Conservation (phyloP, 2,888 invertebrate species). For the Eupithecia centaureata region DNA sequence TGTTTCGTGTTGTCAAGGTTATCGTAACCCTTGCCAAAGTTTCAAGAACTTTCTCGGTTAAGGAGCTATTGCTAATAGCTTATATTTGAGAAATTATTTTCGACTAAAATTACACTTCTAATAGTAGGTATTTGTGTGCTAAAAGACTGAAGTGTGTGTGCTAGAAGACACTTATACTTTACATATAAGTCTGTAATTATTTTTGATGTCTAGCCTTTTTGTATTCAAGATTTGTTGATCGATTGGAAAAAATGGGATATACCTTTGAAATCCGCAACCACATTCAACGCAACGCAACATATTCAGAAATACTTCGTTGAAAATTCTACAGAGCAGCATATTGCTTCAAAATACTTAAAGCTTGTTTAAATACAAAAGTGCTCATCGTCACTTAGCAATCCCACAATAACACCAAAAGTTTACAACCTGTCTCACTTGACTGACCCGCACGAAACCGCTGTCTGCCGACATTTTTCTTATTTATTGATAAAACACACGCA, state of each 20-base stretch:
- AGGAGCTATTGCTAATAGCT: not conserved
- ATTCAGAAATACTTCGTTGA: no score
- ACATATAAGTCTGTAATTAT: no score
- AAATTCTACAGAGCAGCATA: not conserved
- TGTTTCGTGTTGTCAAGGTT: constrained; percentile 11
- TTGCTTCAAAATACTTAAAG: not conserved
- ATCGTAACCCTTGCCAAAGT: constrained; percentile 6
- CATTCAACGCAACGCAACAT: no score
- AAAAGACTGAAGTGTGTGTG: not conserved
- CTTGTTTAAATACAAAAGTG: not conserved
- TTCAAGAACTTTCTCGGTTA: not conserved
- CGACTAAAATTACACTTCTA: not conserved
- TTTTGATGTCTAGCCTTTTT: no score
- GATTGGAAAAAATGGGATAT: no score
- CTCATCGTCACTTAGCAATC: constrained; percentile 4
- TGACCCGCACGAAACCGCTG: constrained; percentile 47
- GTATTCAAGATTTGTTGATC: no score
- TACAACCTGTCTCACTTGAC: constrained; percentile 35
- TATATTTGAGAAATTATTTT: not conserved
- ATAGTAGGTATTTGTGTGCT: not conserved
- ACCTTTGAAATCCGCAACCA: no score
- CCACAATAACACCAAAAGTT: constrained; percentile 16
- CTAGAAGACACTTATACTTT: no score
- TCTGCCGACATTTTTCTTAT: constrained; percentile 58
- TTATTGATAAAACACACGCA: constrained; percentile 74